Evolutionary conservation across 2,113 vertebrate genomes (phyloP), one percentile per base, ranked within the genome.

Genomic region (Ammodytes dubius): DNA sequence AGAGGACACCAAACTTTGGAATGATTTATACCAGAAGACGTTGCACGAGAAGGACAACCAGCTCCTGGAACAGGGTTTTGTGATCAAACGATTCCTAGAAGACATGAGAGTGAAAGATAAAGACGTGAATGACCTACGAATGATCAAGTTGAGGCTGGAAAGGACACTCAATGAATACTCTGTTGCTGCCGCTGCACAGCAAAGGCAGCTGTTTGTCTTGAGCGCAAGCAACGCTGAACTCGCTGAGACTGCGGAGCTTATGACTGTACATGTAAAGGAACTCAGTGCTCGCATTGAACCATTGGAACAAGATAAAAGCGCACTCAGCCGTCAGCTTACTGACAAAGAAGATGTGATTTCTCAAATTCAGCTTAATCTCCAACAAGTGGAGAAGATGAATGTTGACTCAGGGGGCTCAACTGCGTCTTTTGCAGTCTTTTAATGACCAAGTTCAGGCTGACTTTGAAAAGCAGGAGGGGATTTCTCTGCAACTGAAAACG

Each of bases 41-140:
- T 88, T 97, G 45, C 91, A 95, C 7, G 96, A 86, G 77, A 97
- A 97, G 84, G 96, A 97, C 45, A 94, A 81, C 47, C 95, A 96
- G 85, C 87, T 97, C 17, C 93, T 95, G 4, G 95, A 96, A 1
- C 92, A 95, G 74, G 93, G 93, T 37, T 94, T 88, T 70, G 95
- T 89, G 61, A 95, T 96, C 74, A 86, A 53, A 13, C 49, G 91
- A 5, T 92, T 96, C 78, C 91, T 95, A 37, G 94, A 96, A 11
- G 95, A 96, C 76, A 65, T 94, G 73, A 92, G 95, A 58, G 73
- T 66, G 4, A 96, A 95, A 78, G 90, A 88, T 0, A 85, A 84
- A 71, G 89, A 95, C 71, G 79, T 95, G 82, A 93, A 93, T 9
- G 96, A 96, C 0, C 37, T 95, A 1, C 92, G 88, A 57, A 74